These are phyloP conservation scores for Oligia strigilis DNA, from an alignment of 2,888 invertebrate genomes.

Conservation along the genomic window DNA sequence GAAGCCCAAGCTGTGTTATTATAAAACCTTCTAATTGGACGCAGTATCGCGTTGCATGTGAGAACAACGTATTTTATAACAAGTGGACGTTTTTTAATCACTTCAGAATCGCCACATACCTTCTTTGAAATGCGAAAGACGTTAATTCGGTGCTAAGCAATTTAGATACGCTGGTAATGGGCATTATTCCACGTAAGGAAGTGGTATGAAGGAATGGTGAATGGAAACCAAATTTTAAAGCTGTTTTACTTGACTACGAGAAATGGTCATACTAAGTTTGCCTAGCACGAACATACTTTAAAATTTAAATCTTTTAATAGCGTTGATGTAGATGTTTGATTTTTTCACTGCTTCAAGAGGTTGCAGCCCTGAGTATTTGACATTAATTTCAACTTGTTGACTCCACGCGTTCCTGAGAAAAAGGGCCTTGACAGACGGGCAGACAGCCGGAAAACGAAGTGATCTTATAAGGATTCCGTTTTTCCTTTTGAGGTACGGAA, in stretches of 20 bases:
- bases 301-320: too few species aligned
- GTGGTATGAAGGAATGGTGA: neutral
- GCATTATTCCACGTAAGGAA: neutral
- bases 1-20: constrained; percentile 35
- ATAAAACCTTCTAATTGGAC: constrained; percentile 52
- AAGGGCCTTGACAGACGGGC: too few species aligned
- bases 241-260: neutral
- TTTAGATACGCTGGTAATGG: constrained; percentile 20
- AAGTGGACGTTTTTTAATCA: constrained; percentile 37
- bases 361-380: too few species aligned
- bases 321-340: too few species aligned
- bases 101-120: constrained; percentile 8
- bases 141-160: constrained; percentile 16
- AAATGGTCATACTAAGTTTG: too few species aligned
- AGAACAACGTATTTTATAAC: constrained; percentile 37
- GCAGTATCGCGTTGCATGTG: constrained; percentile 56
- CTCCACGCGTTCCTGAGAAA: too few species aligned
- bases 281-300: too few species aligned
- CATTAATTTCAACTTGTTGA: too few species aligned
- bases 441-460: too few species aligned
- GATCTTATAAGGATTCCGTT: too few species aligned
- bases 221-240: neutral
- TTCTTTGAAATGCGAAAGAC: constrained; percentile 19
- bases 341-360: too few species aligned
- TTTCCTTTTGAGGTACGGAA: too few species aligned